These are phyloP conservation scores for Pogonognathellus flavescens DNA, from an alignment of 1,140 invertebrate genomes.

Conservation along the genomic window DNA sequence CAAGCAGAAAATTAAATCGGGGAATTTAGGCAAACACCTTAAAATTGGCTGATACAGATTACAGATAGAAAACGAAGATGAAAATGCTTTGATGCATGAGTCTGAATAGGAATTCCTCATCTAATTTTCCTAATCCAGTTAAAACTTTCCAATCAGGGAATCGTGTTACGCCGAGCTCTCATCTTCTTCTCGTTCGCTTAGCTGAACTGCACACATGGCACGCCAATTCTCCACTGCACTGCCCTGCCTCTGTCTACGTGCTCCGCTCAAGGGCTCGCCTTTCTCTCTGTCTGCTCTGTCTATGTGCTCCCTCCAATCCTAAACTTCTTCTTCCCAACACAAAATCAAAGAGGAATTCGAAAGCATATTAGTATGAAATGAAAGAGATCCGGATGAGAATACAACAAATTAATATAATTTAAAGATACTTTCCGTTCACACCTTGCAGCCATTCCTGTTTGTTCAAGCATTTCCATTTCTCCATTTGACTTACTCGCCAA, in stretches of 20 bases:
- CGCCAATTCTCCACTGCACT: not conserved
- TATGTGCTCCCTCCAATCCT: not conserved
- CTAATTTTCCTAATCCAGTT: slow-evolving; percentile 40
- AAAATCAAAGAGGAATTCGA: not conserved
- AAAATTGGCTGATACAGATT: slow-evolving; percentile 18
- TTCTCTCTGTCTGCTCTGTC: not conserved
- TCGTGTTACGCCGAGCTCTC: not conserved
- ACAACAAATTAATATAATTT: slow-evolving; percentile 17
- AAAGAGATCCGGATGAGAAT: not conserved
- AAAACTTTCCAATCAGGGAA: slow-evolving; percentile 43
- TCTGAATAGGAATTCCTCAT: slow-evolving; percentile 40
- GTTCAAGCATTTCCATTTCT: not conserved
- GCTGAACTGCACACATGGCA: not conserved
- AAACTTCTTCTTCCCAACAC: too few species aligned
- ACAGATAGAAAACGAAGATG: not conserved
- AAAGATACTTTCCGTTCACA: not conserved
- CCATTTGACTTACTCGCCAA: not conserved
- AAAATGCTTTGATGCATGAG: slow-evolving; percentile 33
- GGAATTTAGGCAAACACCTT: slow-evolving; percentile 12
- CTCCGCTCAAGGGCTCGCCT: not conserved
- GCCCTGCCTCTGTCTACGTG: not conserved
- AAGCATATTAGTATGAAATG: too few species aligned
- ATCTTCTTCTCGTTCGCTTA: not conserved
- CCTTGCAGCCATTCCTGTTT: not conserved
- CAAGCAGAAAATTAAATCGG: slow-evolving; percentile 13